These are phyloP conservation scores for Cerastis leucographa DNA, from an alignment of 2,888 invertebrate species.

Conservation along the genomic window DNA sequence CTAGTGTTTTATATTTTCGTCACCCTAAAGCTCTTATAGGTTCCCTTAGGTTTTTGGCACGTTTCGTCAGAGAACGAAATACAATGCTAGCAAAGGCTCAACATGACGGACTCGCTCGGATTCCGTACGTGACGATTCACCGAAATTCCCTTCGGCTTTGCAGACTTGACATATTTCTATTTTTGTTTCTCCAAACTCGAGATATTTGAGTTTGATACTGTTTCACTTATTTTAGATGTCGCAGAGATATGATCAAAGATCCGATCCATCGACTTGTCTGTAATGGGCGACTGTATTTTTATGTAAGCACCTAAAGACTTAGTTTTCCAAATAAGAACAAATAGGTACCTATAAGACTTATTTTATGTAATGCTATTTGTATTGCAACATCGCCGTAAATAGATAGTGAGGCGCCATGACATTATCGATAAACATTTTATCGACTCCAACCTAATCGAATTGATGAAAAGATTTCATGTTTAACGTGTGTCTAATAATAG, in stretches of 20 bases:
- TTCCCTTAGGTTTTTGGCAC: slow-evolving; percentile 8
- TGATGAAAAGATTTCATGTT: slow-evolving; percentile 56
- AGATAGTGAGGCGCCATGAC: slow-evolving; percentile 52
- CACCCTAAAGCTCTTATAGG: background rate
- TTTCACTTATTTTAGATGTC: background rate
- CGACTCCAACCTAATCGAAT: slow-evolving; percentile 54
- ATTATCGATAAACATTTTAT: slow-evolving; percentile 61
- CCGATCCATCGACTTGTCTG: background rate
- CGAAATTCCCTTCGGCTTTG: background rate
- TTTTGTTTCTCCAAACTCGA: background rate
- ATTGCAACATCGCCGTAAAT: slow-evolving; percentile 51
- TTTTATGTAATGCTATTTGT: slow-evolving; percentile 24
- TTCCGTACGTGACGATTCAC: slow-evolving; percentile 33
- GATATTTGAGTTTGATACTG: background rate
- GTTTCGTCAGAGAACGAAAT: slow-evolving; percentile 5
- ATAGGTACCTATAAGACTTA: background rate
- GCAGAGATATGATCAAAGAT: background rate
- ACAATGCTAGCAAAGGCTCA: background rate
- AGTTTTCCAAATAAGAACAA: background rate
- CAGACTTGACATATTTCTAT: slow-evolving; percentile 8
- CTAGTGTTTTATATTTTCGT: background rate
- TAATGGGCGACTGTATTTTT: background rate
- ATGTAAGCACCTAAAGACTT: background rate
- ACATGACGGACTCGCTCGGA: slow-evolving; percentile 7
- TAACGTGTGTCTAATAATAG: slow-evolving; percentile 50